Conservation (phyloP, 2,888 invertebrate species). For the Liposcelis brunnea region DNA sequence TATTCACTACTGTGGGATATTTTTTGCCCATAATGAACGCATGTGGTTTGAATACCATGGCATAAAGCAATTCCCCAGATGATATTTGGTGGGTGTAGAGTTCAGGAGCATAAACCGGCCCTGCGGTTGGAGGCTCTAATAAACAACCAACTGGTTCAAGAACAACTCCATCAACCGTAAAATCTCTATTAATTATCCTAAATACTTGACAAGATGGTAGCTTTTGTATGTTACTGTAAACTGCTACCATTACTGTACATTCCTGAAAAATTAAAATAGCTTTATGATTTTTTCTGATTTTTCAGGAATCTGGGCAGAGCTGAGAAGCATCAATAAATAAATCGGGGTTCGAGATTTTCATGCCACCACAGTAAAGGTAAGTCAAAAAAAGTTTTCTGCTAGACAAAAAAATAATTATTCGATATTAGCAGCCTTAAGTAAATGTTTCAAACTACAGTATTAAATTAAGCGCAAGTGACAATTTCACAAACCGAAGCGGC, state of each 20-base stretch:
- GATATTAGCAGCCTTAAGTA: too few relatives aligned
- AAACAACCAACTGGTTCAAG: slow-evolving; percentile 53
- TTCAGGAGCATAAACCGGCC: slow-evolving; percentile 48
- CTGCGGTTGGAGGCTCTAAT: slow-evolving; percentile 42
- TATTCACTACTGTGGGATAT: slow-evolving; percentile 88
- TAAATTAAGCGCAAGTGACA: too few relatives aligned
- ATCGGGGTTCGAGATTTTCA: too few relatives aligned
- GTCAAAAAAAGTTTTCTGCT: slow-evolving; percentile 5
- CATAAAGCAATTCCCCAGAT: slow-evolving; percentile 55
- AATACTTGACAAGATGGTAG: slow-evolving; percentile 60
- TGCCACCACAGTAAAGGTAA: too few relatives aligned
- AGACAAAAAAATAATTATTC: slow-evolving; percentile 5
- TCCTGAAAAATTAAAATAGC: slow-evolving; percentile 33
- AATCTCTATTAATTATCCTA: slow-evolving; percentile 45
- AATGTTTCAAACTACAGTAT: too few relatives aligned
- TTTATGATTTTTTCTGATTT: too few relatives aligned
- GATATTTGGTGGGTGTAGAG: slow-evolving; percentile 50
- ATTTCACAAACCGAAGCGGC: too few relatives aligned
- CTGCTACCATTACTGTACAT: slow-evolving; percentile 63
- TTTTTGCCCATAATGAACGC: slow-evolving; percentile 38
- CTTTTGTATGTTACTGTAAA: slow-evolving; percentile 66
- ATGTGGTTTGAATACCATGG: slow-evolving; percentile 80
- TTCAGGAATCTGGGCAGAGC: too few relatives aligned
- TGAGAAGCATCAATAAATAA: too few relatives aligned
- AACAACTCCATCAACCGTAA: slow-evolving; percentile 48